Conservation (phyloP, 1,140 invertebrate species). For the Tetramorium simillimum region DNA sequence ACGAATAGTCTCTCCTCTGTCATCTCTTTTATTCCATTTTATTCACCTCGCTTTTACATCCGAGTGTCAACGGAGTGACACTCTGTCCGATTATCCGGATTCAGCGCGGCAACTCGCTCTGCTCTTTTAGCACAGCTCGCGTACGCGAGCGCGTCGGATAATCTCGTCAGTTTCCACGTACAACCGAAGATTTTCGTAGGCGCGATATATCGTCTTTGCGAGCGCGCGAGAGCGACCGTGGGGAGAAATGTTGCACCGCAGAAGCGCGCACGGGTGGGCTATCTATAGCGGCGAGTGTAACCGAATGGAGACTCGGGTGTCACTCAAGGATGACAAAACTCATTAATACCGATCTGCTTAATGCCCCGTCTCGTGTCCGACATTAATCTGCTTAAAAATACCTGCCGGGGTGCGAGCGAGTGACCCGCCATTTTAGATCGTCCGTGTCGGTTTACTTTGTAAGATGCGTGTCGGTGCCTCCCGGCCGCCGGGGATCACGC, state of each 20-base stretch:
- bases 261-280: constrained; percentile 83
- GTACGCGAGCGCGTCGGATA: constrained; percentile 5
- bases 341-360: constrained; percentile 86
- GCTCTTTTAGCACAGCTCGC: constrained; percentile 22
- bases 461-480: not conserved
- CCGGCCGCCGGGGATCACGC: not conserved
- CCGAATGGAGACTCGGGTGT: constrained; percentile 83
- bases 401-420: constrained; percentile 65
- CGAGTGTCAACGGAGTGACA: not conserved
- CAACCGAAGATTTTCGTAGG: constrained; percentile 59
- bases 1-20: not conserved
- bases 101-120: not conserved
- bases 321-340: constrained; percentile 85
- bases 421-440: constrained; percentile 61
- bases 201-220: constrained; percentile 53
- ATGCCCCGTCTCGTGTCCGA: constrained; percentile 83
- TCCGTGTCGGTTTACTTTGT: constrained; percentile 52
- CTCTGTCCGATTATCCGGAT: constrained; percentile 17
- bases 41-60: not conserved
- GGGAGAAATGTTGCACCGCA: constrained; percentile 76
- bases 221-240: constrained; percentile 16
- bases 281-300: constrained; percentile 84
- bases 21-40: not conserved
- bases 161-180: constrained; percentile 42
- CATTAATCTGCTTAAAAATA: constrained; percentile 86